phyloP scores from a whole-genome alignment of 1,140 invertebrate species.

The Drosophila ohnishii region DNA sequence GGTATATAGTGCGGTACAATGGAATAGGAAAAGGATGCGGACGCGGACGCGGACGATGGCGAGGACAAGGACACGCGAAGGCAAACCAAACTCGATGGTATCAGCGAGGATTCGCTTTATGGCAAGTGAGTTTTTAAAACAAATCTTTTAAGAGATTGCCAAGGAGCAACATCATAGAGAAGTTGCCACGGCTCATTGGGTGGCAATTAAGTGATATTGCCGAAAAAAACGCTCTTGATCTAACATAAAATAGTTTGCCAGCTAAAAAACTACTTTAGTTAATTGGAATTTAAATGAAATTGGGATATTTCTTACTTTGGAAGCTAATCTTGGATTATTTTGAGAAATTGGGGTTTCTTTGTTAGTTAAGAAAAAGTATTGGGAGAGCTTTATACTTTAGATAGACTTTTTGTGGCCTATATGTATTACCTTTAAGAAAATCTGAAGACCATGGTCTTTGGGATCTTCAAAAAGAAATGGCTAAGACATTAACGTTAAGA shows the following conservation, averaged over 20 bases:
- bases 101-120: slow-evolving; percentile 37
- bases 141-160: slow-evolving; percentile 37
- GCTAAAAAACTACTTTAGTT: not conserved
- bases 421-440: too few species aligned
- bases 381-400: not conserved
- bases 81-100: slow-evolving; percentile 26
- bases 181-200: slow-evolving; percentile 4
- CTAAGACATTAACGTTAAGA: too few species aligned
- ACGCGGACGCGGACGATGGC: not conserved
- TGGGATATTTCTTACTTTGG: not conserved
- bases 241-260: not conserved
- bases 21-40: slow-evolving; percentile 22
- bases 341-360: not conserved
- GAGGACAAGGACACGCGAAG: slow-evolving; percentile 30
- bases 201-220: slow-evolving; percentile 3
- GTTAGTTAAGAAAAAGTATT: not conserved
- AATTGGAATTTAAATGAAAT: not conserved
- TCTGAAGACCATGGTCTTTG: not conserved
- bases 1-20: slow-evolving; percentile 46
- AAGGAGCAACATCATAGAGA: not conserved
- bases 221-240: not conserved
- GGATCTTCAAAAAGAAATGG: not conserved
- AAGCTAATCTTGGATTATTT: not conserved
- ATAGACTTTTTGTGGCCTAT: too few species aligned
- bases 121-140: slow-evolving; percentile 35